Conservation (phyloP, 1,140 invertebrate genomes). For the Oncopodura yosiiana region DNA sequence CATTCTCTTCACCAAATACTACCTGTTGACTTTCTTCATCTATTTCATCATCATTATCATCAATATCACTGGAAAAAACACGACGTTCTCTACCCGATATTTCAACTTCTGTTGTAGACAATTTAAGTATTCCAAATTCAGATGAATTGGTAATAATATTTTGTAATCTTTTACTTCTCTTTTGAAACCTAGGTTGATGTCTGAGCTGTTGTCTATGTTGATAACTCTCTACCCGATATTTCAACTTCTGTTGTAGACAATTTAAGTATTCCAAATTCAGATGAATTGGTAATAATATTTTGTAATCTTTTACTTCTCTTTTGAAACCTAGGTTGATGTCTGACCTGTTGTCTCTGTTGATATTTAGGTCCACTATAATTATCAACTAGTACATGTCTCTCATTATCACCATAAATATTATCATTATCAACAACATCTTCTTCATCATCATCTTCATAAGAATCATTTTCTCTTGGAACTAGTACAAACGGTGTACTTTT, state of each 20-base stretch:
- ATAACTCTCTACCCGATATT: not conserved
- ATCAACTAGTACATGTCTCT: not conserved
- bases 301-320: no score
- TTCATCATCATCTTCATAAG: conserved; percentile 3
- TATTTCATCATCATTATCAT: not conserved
- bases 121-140: conserved; percentile 2
- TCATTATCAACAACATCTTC: conserved; percentile 20
- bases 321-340: no score
- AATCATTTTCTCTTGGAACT: not conserved
- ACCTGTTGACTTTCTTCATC: not conserved
- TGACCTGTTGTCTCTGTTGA: no score
- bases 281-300: no score
- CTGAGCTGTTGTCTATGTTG: not conserved
- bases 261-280: not conserved
- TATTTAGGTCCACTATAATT: not conserved
- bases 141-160: not conserved
- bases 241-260: not conserved
- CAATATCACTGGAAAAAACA: conserved; percentile 3
- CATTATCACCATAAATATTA: conserved; percentile 4
- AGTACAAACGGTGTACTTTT: no score
- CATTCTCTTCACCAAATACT: not conserved
- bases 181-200: not conserved
- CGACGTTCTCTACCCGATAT: not conserved
- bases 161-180: not conserved
- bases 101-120: conserved; percentile 5